Base-by-base conservation (phyloP, 2,888 invertebrate species). In the Acleris literana region DNA sequence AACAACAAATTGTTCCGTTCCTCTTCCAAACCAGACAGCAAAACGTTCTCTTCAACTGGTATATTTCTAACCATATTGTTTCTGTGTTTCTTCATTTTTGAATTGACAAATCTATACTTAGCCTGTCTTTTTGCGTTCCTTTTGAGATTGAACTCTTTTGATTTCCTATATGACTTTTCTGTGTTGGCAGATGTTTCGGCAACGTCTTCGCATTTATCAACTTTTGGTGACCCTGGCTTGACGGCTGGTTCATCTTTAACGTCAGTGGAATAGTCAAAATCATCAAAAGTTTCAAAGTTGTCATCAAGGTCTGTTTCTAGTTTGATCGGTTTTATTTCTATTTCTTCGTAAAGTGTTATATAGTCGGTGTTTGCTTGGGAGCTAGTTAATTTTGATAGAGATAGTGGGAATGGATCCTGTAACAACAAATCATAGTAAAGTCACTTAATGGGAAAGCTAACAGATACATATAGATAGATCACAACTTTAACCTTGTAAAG, bases 61-160 rank as follows among this genome's bases (percentile, higher is more conserved):
- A 62, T 17, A 17, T 52, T 53, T 18, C 46, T 57, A 6, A 66
- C 13, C 17, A 66, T 25, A 11, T 46, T 22, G 0, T 7, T n/a
- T 48, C 66, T 66, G 9, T 66, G 66, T n/a, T 57, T 62, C 18
- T 13, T 56, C 0, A 62, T 16, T 3, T 66, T 62, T 5, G 51
- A 18, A 43, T 66, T 66, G 0, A 66, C 7, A 62, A 66, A 66
- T 57, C 66, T 62, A 16, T 62, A 66, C 22, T 66, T 66, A 0
- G 61, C 65, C 51, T 56, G 48, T 17, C 65, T n/a, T 39, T 62
- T 57, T 9, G 11, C 13, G 3, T 56, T 62, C 16, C 61, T 39
- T 11, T 57, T 62, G 11, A 48, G 20, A 13, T 65, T 53, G 18
- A 53, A 52, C 7, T 57, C 62, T 33, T 33, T 49, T 3, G 49